These are phyloP conservation scores for Parelbella ahira DNA, from an alignment of 2,888 invertebrate species.

Conservation along the genomic window DNA sequence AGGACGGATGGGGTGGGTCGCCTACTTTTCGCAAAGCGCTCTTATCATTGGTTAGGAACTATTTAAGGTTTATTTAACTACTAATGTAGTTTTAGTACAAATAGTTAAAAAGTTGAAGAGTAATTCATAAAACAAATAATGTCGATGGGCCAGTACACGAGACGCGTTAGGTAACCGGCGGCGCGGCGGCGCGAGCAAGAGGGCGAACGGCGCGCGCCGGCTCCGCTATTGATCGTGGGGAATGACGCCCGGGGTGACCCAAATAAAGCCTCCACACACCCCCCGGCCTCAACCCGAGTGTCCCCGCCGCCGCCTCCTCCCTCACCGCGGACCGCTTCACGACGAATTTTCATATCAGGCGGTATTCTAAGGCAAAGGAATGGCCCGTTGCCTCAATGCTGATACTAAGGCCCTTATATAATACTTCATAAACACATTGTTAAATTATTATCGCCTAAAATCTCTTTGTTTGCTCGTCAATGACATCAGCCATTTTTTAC, in stretches of 20 bases:
- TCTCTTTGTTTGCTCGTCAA: constrained; percentile 42
- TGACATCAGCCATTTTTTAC: constrained; percentile 32
- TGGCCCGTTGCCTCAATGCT: constrained; percentile 54
- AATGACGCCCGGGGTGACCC: constrained; percentile 80
- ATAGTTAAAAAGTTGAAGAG: constrained; percentile 8
- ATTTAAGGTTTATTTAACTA: background rate
- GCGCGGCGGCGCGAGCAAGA: constrained; percentile 57
- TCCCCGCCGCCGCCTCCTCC: constrained; percentile 32
- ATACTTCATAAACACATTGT: constrained; percentile 48
- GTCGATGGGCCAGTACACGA: constrained; percentile 66
- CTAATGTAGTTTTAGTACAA: constrained; percentile 30
- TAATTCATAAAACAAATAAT: constrained; percentile 47
- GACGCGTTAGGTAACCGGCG: constrained; percentile 69
- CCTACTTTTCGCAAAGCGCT: constrained; percentile 26
- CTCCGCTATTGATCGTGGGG: constrained; percentile 72
- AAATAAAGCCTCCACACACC: constrained; percentile 75
- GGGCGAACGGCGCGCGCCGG: constrained; percentile 70
- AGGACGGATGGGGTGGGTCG: constrained; percentile 25
- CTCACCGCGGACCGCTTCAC: constrained; percentile 57
- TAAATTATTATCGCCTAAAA: constrained; percentile 48
- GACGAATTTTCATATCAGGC: constrained; percentile 78
- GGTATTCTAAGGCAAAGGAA: constrained; percentile 64
- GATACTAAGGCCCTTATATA: constrained; percentile 62
- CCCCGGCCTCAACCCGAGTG: constrained; percentile 46
- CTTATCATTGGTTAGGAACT: background rate